These are phyloP conservation scores for Cricetomys ansorgei DNA, from an alignment of 2,113 vertebrate species.

Conservation along the genomic window DNA sequence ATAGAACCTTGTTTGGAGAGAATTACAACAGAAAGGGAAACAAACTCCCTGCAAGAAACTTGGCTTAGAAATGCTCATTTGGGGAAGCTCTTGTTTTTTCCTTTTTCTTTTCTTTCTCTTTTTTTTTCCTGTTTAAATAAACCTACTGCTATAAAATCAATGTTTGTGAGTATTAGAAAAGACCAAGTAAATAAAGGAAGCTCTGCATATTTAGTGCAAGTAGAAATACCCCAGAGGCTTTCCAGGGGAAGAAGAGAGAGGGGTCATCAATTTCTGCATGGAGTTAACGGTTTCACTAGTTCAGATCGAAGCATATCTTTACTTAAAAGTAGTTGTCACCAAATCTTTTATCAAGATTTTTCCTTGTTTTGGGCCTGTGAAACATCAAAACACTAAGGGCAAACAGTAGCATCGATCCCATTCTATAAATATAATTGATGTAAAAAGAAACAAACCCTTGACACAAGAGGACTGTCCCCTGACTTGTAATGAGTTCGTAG, in stretches of 20 bases:
- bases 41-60: constrained; percentile 60
- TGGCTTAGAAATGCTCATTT: constrained; percentile 61
- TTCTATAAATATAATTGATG: background rate
- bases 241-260: background rate
- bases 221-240: constrained; percentile 13
- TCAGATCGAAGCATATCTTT: constrained; percentile 8
- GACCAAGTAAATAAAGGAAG: constrained; percentile 55
- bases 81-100: constrained; percentile 31
- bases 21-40: constrained; percentile 70
- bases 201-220: constrained; percentile 24
- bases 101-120: background rate
- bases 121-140: constrained; percentile 62
- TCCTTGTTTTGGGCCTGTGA: background rate
- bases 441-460: background rate
- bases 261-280: constrained; percentile 3
- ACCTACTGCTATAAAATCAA: constrained; percentile 52
- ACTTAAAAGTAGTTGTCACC: constrained; percentile 35
- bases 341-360: constrained; percentile 17
- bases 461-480: background rate
- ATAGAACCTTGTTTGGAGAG: constrained; percentile 62
- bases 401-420: background rate
- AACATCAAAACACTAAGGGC: background rate
- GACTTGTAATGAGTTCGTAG: background rate
- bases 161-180: constrained; percentile 55
- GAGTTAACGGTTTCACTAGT: constrained; percentile 52